Evolutionary conservation across 2,113 vertebrate species (phyloP).

Genomic region (Catharus minimus): DNA sequence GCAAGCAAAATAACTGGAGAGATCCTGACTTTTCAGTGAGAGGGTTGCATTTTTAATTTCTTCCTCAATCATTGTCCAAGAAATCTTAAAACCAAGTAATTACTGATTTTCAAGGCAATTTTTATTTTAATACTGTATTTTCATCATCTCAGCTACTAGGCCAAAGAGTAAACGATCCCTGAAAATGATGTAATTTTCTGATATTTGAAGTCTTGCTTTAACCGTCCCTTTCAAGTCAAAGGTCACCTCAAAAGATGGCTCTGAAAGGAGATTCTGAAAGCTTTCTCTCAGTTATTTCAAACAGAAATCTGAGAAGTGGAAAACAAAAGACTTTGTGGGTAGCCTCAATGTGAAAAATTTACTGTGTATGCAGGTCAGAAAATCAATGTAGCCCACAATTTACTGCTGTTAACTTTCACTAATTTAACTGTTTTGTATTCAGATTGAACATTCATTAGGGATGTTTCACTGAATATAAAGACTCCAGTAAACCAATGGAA

Average conservation of each 20-base stretch:
- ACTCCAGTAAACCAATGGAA: background rate
- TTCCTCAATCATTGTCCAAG: background rate
- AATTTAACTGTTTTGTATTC: conserved; percentile 40
- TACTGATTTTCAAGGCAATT: background rate
- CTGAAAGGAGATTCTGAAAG: conserved; percentile 35
- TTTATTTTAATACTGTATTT: background rate
- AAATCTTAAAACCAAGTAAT: background rate
- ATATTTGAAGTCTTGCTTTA: conserved; percentile 13
- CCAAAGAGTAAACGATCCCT: background rate
- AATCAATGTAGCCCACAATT: conserved; percentile 55
- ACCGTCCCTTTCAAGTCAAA: conserved; percentile 18
- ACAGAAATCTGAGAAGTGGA: conserved; percentile 12
- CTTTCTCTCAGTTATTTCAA: conserved; percentile 31
- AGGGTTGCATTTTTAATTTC: background rate
- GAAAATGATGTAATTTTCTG: background rate
- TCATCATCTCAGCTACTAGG: background rate
- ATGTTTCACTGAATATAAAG: conserved; percentile 5
- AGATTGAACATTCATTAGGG: background rate
- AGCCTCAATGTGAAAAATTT: conserved; percentile 27
- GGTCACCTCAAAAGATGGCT: conserved; percentile 54
- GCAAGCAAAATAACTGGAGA: background rate
- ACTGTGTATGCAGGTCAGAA: conserved; percentile 27
- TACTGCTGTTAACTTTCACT: conserved; percentile 27
- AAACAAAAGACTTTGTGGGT: conserved; percentile 22
- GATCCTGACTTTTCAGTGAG: background rate